phyloP scores from a whole-genome alignment of 35 echinoderm and acorn worm genomes.

The Apostichopus japonicus region DNA sequence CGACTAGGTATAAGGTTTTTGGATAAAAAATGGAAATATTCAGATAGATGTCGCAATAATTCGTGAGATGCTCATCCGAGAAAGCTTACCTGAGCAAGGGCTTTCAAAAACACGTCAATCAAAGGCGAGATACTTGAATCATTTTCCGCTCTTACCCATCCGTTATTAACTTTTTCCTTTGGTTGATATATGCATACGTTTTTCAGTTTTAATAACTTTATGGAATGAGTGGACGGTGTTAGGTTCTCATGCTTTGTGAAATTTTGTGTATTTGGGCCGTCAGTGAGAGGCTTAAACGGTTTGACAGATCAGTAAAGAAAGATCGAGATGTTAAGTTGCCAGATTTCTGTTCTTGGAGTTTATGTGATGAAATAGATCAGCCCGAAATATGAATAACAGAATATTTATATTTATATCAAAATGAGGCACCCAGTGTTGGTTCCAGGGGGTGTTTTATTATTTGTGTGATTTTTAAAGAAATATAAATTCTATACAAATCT shows the following conservation, averaged over 20 bases:
- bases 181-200: slow-evolving; percentile 30
- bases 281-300: slow-evolving; percentile 58
- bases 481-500: too few species aligned
- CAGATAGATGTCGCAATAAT: slow-evolving; percentile 61
- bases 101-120: slow-evolving; percentile 61
- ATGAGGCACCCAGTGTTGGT: not conserved
- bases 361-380: slow-evolving; percentile 33
- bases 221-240: slow-evolving; percentile 47
- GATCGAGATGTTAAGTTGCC: slow-evolving; percentile 63
- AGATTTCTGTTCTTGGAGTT: slow-evolving; percentile 16
- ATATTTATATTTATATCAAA: slow-evolving; percentile 32
- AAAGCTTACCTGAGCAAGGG: slow-evolving; percentile 55
- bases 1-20: slow-evolving; percentile 56
- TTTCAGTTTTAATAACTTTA: slow-evolving; percentile 60
- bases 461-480: not conserved
- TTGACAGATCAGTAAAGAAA: slow-evolving; percentile 46
- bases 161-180: slow-evolving; percentile 50
- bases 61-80: slow-evolving; percentile 44
- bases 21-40: slow-evolving; percentile 67
- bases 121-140: slow-evolving; percentile 55
- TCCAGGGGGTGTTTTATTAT: not conserved
- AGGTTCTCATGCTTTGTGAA: slow-evolving; percentile 26
- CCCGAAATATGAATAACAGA: slow-evolving; percentile 49
- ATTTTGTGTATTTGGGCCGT: slow-evolving; percentile 43
- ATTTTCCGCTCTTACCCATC: slow-evolving; percentile 36